Base-by-base conservation (phyloP, 2,888 invertebrate genomes). In the Acleris laterana region DNA sequence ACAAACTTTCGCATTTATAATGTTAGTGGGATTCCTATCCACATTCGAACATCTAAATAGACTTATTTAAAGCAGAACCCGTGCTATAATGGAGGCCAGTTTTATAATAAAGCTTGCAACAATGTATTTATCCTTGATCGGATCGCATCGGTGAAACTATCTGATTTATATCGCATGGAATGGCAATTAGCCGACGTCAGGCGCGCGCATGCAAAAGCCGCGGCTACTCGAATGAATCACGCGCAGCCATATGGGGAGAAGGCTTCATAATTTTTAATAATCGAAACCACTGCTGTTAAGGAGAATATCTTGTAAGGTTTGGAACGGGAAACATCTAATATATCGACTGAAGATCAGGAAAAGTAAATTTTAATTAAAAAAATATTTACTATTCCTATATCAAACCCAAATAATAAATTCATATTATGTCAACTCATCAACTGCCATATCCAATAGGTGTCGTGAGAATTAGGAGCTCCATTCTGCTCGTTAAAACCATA, bases 161-260 rank as follows among this genome's bases (percentile, higher is more conserved):
- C 81, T 87, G 83, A 89, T 90, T 85, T 87, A 86, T 85, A 84
- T 85, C 80, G 76, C 78, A 83, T 77, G 80, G 84, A 86, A 87
- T 85, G 86, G 82, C 85, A 89, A 90, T 87, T 88, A 87, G 79
- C 78, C 77, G 73, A 76, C 73, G 80, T 72, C 80, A 78, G 70
- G 71, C 71, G 38, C 60, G 69, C 77, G 70, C 83, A 87, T 87
- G 89, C 84, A 84, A 89, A 89, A 87, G 84, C 81, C 76, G 70
- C 73, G 73, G 48, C 5, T 20, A 48, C 49, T 17, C 20, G 56
- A 46, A 85, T 89, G 88, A 89, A 82, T 89, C 88, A 90, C 82
- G 76, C 77, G 72, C 59, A 51, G 19, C 46, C 46, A 17, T n/a
- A 38, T 46, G 25, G 22, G 56, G 42, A 46, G 20, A 53, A 32